These are phyloP conservation scores for Mesaphorura yosii DNA, from an alignment of 1,140 invertebrate genomes.

Conservation along the genomic window DNA sequence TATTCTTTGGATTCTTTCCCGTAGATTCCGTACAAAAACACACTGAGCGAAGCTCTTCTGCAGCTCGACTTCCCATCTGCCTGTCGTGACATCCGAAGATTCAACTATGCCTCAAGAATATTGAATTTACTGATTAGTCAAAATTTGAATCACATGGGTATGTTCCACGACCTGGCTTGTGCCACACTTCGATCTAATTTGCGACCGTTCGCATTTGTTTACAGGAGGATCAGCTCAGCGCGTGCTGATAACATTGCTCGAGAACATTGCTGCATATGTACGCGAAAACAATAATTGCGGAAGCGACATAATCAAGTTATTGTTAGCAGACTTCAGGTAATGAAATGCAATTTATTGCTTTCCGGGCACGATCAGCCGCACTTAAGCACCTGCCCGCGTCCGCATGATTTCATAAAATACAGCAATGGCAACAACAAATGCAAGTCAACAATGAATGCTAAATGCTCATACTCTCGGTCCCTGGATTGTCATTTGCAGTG, in stretches of 20 bases:
- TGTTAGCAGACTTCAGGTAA: constrained; percentile 1
- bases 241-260: constrained; percentile 76
- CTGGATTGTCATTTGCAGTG: constrained; percentile 15
- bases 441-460: too few relatives aligned
- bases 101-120: constrained; percentile 92
- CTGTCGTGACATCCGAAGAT: constrained; percentile 80
- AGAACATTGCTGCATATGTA: constrained; percentile 19
- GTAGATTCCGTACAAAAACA: constrained; percentile 87
- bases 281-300: constrained; percentile 16
- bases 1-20: constrained; percentile 29
- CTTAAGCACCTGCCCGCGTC: too few relatives aligned
- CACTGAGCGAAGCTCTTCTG: constrained; percentile 85
- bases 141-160: constrained; percentile 66
- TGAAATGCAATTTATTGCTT: not conserved
- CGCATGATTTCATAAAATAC: too few relatives aligned
- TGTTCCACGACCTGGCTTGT: too few relatives aligned
- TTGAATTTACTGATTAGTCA: constrained; percentile 70
- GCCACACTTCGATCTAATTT: too few relatives aligned
- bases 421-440: too few relatives aligned
- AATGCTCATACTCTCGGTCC: too few relatives aligned
- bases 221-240: constrained; percentile 91
- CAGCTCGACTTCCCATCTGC: constrained; percentile 87
- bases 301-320: constrained; percentile 1
- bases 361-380: too few relatives aligned
- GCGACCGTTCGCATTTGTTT: too few relatives aligned